Conservation (phyloP, 2,888 invertebrate species). For the Callinectes sapidus region DNA sequence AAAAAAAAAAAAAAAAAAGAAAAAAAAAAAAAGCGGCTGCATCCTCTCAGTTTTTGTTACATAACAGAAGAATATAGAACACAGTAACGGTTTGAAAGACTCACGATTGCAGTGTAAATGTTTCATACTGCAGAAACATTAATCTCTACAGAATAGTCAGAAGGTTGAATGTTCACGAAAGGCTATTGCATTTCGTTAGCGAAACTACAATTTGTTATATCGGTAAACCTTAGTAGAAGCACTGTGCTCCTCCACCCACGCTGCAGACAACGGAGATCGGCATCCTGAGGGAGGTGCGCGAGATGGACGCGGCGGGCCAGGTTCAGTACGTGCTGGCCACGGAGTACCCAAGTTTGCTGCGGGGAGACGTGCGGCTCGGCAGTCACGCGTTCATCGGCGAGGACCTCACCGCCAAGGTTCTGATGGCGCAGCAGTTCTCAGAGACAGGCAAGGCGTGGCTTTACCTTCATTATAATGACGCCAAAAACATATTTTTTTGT, state of each 20-base stretch:
- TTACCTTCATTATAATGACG: neutral
- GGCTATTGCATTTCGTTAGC: neutral
- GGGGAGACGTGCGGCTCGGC: neutral
- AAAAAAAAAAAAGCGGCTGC: neutral
- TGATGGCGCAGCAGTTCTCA: constrained; percentile 34
- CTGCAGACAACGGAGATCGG: constrained; percentile 29
- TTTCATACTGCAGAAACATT: too few species aligned
- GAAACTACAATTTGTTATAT: neutral
- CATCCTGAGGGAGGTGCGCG: constrained; percentile 7
- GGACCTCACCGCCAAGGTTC: constrained; percentile 28
- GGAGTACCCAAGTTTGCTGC: neutral
- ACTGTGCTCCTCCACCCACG: neutral
- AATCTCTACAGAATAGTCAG: too few species aligned
- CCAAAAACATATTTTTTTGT: too few species aligned
- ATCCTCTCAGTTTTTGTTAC: neutral
- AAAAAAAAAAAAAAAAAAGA: too few species aligned
- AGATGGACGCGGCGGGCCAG: constrained; percentile 9
- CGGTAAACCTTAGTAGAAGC: neutral
- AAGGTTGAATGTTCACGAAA: too few species aligned
- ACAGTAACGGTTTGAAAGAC: too few species aligned
- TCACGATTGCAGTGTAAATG: too few species aligned
- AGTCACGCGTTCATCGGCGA: constrained; percentile 17
- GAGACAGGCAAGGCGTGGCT: constrained; percentile 24
- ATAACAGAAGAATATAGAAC: neutral
- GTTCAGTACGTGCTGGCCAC: constrained; percentile 14